Conservation (phyloP, 2,888 invertebrate genomes). For the Caradrina clavipalpis region DNA sequence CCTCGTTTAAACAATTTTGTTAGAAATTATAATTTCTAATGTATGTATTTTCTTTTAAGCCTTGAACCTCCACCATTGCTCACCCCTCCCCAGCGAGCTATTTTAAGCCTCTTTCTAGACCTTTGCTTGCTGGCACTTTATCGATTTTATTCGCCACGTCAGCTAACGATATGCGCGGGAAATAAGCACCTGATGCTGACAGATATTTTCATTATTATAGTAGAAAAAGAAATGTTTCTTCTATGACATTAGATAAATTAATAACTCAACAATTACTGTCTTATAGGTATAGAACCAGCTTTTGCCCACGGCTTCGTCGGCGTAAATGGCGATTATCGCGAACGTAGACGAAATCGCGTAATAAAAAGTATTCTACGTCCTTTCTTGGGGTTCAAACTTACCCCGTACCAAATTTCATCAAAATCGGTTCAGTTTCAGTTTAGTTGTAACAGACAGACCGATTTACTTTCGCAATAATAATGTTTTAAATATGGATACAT, state of each 20-base stretch:
- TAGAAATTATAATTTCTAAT: background rate
- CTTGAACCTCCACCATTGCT: slow-evolving; percentile 1
- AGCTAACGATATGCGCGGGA: slow-evolving; percentile 12
- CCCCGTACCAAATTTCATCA: no score
- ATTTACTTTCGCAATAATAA: no score
- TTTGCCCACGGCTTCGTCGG: no score
- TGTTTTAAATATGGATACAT: background rate
- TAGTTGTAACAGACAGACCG: no score
- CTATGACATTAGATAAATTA: background rate
- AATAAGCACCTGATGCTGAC: slow-evolving; percentile 22
- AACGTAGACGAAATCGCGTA: no score
- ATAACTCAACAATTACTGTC: background rate
- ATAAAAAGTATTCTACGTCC: no score
- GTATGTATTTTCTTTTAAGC: background rate
- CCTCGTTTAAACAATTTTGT: no score
- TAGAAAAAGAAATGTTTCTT: background rate
- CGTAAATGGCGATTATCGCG: no score
- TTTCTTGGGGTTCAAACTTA: no score
- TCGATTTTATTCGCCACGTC: slow-evolving; percentile 33
- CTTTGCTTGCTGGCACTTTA: slow-evolving; percentile 15
- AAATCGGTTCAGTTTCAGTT: no score
- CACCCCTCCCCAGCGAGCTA: slow-evolving; percentile 7
- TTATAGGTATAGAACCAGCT: background rate
- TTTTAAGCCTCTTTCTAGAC: slow-evolving; percentile 34
- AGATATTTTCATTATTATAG: background rate